Base-by-base conservation (phyloP, 2,888 invertebrate species). In the Xanthostigma xanthostigma region DNA sequence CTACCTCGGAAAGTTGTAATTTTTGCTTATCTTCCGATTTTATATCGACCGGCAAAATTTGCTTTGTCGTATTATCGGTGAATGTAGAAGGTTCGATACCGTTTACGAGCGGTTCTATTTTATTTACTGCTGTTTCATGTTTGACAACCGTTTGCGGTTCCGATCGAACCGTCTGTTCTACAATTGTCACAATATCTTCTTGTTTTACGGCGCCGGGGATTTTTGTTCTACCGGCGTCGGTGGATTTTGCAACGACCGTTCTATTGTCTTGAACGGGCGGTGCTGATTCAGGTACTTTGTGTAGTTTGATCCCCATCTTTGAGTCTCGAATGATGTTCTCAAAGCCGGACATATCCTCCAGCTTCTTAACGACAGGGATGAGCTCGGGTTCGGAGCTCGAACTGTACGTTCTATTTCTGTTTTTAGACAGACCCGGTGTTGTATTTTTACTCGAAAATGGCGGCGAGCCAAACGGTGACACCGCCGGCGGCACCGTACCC, bases 81-180 rank as follows among this genome's bases (percentile, higher is more conserved):
- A 82, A 57, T 8, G 77, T 78, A 0, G 83, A 81, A 58, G 82
- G 82, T 64, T 83, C 83, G 10, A 82, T 78, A 8, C 81, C 81
- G 56, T 83, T 82, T 38, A 41, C 35, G 37, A 51, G 44, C n/a
- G 46, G 44, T 49, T 53, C 51, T 17, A 47, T 43, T 35, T 17
- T 44, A 27, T 27, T 44, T 42, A 42, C 37, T 40, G 27, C 39
- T 40, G 46, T 50, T 17, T 41, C 36, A 36, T 37, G 41, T 35
- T 37, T 13, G 11, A 47, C 48, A 36, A 48, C 45, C 35, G 51
- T 56, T 44, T 57, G 51, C 47, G 50, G 46, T 53, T 55, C 27
- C 6, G 27, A 27, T 6, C 27, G 27, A 27, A 27, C 27, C 27
- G 27, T 27, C 27, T 27, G 27, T 27, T 27, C 27, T 27, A 27